A percentile compares a stretch with the other conserved stretches of the same genome.
phyloP scores from a whole-genome alignment of 2,797 vertebrate species.

The Heterohyrax brucei region DNA sequence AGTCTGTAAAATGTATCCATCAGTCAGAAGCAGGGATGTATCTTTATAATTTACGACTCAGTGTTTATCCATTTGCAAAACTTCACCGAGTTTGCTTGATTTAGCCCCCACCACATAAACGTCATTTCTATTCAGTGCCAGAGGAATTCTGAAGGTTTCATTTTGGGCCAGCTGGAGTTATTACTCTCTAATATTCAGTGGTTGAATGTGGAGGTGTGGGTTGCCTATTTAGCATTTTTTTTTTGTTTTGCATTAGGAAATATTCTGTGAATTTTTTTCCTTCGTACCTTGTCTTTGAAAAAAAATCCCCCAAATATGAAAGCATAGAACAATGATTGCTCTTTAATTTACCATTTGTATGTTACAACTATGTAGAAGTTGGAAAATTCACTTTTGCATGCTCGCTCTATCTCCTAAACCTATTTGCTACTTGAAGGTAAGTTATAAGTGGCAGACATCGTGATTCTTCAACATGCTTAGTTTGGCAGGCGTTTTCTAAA shows the following conservation, averaged over 20 bases:
- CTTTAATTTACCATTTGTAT: neutral
- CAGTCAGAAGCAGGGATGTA: neutral
- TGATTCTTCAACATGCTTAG: neutral
- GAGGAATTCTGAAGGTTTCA: neutral
- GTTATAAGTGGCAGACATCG: neutral
- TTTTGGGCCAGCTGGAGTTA: neutral
- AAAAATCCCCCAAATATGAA: neutral
- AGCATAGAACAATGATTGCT: neutral
- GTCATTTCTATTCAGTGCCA: neutral
- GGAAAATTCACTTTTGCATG: neutral
- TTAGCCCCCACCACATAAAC: neutral
- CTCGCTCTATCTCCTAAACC: neutral
- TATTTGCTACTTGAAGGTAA: neutral
- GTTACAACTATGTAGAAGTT: neutral
- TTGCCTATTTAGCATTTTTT: neutral
- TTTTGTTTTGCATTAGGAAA: neutral
- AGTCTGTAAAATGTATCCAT: neutral
- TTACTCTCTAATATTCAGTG: neutral
- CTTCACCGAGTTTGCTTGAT: neutral
- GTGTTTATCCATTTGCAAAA: neutral
- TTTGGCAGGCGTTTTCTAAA: neutral
- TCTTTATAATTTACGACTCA: conserved; percentile 1
- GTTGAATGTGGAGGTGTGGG: neutral
- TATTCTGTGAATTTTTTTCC: neutral
- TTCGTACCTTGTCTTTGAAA: conserved; percentile 20